Conservation (phyloP, 2,113 vertebrate species). For the Cottus gobio region DNA sequence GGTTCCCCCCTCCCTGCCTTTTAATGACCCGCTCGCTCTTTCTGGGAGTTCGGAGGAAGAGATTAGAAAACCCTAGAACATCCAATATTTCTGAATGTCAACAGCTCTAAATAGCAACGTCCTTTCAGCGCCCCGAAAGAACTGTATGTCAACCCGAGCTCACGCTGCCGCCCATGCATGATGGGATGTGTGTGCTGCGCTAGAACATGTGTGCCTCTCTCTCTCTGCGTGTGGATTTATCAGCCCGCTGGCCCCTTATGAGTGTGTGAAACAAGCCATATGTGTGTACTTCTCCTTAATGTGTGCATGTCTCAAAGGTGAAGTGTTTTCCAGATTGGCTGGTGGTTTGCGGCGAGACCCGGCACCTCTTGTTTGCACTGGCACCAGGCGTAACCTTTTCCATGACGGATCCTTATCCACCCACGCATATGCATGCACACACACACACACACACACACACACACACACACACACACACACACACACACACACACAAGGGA, state of each 20-base stretch:
- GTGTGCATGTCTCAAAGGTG: constrained; percentile 55
- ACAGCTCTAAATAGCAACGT: constrained; percentile 53
- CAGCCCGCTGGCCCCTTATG: neutral
- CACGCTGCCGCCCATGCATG: constrained; percentile 40
- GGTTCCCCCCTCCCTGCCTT: constrained; percentile 41
- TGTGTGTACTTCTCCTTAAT: constrained; percentile 33
- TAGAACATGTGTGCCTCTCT: neutral
- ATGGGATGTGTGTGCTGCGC: neutral
- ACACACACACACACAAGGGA: constrained; percentile 26
- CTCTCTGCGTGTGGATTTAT: neutral
- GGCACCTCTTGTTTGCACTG: constrained; percentile 67
- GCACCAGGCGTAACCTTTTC: constrained; percentile 70
- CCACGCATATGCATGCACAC: constrained; percentile 2
- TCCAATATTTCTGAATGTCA: constrained; percentile 69
- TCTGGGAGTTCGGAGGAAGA: constrained; percentile 31
- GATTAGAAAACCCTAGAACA: constrained; percentile 61
- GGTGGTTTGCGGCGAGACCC: constrained; percentile 69
- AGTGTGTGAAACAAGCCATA: neutral
- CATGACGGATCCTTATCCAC: constrained; percentile 52
- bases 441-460: constrained; percentile 8
- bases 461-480: neutral
- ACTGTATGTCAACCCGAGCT: constrained; percentile 40
- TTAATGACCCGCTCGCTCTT: constrained; percentile 54
- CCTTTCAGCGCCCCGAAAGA: constrained; percentile 34
- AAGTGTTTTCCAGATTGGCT: constrained; percentile 66